Evolutionary conservation across 1,140 invertebrate species (phyloP), one percentile per base, ranked within the genome.

Genomic region (Thaumatotibia leucotreta): DNA sequence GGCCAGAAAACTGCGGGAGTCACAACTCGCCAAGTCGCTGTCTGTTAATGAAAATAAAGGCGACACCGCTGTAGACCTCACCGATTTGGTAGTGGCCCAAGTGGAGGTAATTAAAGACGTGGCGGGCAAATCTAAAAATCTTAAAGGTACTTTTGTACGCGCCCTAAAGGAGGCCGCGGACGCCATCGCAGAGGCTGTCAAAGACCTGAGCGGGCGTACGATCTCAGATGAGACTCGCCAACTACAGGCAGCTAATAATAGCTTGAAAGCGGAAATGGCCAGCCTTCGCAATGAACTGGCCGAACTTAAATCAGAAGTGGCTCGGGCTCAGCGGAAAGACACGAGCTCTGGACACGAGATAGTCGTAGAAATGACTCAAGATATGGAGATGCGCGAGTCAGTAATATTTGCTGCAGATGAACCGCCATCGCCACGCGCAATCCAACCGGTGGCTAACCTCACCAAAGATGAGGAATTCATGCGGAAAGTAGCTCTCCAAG

Each of bases 81-180:
- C 14, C 23, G 22, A 23, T 0, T 35, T 9, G 10, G 61, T 45
- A 4, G 31, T 11, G 11, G 31, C 4, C 61, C 20, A 45, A 0
- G 31, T 63, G 3, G 31, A 23, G 0, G 27, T 63, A 11, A 66
- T 72, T 0, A 10, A 64, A 10, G 52, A 64, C 8, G 64, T 72
- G 1, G 64, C 70, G 0, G 29, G 29, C 0, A 68, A 65, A 14
- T 72, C 70, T 0, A 33, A 39, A 1, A 66, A 72, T 29, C 14
- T 72, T 0, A 68, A 72, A 10, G 64, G 66, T 0, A 72, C 66
- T 0, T 66, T 67, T 10, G 29, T 54, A 10, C 27, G 27, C 0
- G 65, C 65, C 4, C 35, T 73, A 9, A 68, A 66, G 24, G 64
- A 68, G 2, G 70, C 70, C 1, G 70, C 67, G 0, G 22, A 17